Base-by-base conservation (phyloP, 1,140 invertebrate genomes). In the Penaeus chinensis region DNA sequence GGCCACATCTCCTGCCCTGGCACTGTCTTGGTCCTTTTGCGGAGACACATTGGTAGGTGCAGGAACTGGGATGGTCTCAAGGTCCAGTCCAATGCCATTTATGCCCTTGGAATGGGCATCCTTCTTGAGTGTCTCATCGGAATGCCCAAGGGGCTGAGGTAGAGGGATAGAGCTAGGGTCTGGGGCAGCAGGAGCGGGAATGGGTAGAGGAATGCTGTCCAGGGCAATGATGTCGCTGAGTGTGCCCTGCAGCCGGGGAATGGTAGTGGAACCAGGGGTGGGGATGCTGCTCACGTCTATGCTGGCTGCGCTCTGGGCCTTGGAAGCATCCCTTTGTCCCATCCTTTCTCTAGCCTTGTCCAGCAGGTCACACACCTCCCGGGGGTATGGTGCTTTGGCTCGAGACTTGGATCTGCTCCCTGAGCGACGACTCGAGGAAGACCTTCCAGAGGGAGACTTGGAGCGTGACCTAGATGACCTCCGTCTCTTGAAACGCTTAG, bases 121-220 rank as follows among this genome's bases (percentile, higher is more conserved):
- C 65, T 76, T 69, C 60, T 54, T 78, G 8, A 47, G 61, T 8
- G 13, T n/a, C 11, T 63, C 69, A 47, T 82, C 69, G 7, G 27
- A 13, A 54, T n/a, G 24, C n/a, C 27, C 18, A 54, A 78, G 8
- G 37, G 69, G 83, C 32, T 82, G 86, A 63, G 86, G 86, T 20
- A 87, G 71, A 24, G 86, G 86, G 32, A 87, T 87, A 66, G 86
- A 87, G 61, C 86, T 77, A 20, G 86, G 86, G 42, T 87, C 86
- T 42, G 80, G 78, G n/a, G 74, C 81, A 82, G 81, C 27, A 4
- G 42, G 32, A 27, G 81, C 19, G 47, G 81, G 81, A 20, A 85
- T 37, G 24, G 83, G 83, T 13, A 85, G 83, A 22, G 83, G 83
- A 78, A 85, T 85, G 61, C 83, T 85, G 16, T 85, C 83, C 60